A percentile compares a stretch with the other conserved stretches of the same genome.
phyloP scores from a whole-genome alignment of 2,888 invertebrate genomes.

The Aphrophora alni region DNA sequence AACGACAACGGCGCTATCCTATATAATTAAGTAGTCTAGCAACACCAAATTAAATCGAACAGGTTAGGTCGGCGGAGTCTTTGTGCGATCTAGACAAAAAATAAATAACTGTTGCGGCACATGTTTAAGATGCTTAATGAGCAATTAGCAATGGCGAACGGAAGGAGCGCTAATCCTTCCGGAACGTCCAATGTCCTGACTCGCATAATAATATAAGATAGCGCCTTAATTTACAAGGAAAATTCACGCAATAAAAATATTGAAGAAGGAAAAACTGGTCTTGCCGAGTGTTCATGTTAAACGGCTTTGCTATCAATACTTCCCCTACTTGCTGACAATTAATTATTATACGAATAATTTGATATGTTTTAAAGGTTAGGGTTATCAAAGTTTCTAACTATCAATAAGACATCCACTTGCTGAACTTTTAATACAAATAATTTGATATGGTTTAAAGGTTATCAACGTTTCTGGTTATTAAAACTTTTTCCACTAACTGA shows the following conservation, averaged over 20 bases:
- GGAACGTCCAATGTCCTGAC: neutral
- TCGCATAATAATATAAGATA: neutral
- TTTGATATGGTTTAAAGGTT: no score
- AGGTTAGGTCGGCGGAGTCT: neutral
- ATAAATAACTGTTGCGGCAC: neutral
- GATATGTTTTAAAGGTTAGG: no score
- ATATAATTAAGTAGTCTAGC: neutral
- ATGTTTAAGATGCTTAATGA: conserved; percentile 2
- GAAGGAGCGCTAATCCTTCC: neutral
- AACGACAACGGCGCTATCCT: neutral
- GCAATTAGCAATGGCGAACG: neutral
- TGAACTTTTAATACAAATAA: no score
- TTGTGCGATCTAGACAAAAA: neutral
- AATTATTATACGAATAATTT: no score
- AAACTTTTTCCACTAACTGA: no score
- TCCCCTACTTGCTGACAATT: no score
- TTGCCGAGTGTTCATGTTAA: neutral
- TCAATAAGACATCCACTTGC: no score
- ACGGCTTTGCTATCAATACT: no score
- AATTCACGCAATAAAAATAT: neutral
- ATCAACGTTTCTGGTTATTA: no score
- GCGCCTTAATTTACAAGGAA: neutral
- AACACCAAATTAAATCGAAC: conserved; percentile 6
- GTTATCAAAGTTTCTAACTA: no score
- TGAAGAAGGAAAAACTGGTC: neutral